A percentile compares a stretch with the other conserved stretches of the same genome.
Evolutionary conservation across 37 sponge, comb jelly and placozoan genomes (phyloP).

Genomic region (Mnemiopsis leidyi): DNA sequence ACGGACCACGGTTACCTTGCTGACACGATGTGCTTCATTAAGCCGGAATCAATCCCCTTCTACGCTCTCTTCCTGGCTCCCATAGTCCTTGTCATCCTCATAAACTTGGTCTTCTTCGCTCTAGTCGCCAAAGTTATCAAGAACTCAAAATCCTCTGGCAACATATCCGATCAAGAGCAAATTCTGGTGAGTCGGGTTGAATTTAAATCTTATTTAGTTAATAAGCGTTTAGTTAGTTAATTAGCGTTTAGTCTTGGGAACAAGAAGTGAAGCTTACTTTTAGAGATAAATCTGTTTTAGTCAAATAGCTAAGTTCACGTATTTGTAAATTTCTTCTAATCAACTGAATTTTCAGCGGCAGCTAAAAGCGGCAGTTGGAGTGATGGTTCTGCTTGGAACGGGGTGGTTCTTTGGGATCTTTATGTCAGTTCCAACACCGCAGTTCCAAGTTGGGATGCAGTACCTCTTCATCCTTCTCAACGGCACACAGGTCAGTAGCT

Average conservation of each 20-base stretch:
- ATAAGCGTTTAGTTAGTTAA: too few species aligned
- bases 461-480: constrained; percentile 60
- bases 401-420: constrained; percentile 61
- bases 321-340: too few species aligned
- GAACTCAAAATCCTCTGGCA: constrained; percentile 58
- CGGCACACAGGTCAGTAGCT: constrained; percentile 26
- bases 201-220: not conserved
- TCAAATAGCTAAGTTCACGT: too few species aligned
- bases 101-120: constrained; percentile 55
- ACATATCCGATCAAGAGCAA: constrained; percentile 62
- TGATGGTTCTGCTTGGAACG: constrained; percentile 61
- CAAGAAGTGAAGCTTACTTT: too few species aligned
- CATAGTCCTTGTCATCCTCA: not conserved
- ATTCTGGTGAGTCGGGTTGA: constrained; percentile 7
- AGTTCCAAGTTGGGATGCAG: constrained; percentile 54
- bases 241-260: too few species aligned
- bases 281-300: too few species aligned
- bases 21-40: constrained; percentile 60
- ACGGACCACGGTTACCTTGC: constrained; percentile 30
- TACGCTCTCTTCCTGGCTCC: constrained; percentile 58
- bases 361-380: constrained; percentile 61
- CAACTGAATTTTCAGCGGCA: constrained; percentile 20
- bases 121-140: constrained; percentile 58
- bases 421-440: constrained; percentile 25
- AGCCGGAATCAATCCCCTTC: constrained; percentile 26